Conservation (phyloP, 2,888 invertebrate genomes). For the Cryptocephalus primarius region DNA sequence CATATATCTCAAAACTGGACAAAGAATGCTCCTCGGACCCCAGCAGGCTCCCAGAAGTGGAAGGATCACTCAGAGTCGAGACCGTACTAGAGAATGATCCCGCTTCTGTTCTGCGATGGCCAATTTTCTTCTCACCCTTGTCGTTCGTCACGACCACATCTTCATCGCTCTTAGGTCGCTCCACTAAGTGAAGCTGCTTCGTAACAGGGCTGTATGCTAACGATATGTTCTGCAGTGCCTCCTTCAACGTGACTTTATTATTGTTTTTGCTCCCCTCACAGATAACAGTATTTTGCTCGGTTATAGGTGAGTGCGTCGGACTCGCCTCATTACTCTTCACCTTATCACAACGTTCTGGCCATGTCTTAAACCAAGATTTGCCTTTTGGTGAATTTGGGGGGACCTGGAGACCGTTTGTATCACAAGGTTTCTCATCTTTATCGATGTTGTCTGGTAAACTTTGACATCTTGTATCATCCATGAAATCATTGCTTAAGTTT, state of each 20-base stretch:
- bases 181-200: constrained; percentile 56
- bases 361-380: constrained; percentile 39
- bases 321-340: constrained; percentile 25
- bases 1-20: constrained; percentile 21
- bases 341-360: constrained; percentile 40
- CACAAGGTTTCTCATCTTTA: not conserved
- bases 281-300: constrained; percentile 19
- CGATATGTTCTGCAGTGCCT: constrained; percentile 62
- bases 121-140: constrained; percentile 19
- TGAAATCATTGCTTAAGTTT: too few species aligned
- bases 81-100: constrained; percentile 59
- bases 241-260: constrained; percentile 51
- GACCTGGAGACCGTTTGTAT: not conserved
- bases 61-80: constrained; percentile 60
- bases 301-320: constrained; percentile 12
- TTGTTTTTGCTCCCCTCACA: constrained; percentile 20
- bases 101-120: constrained; percentile 45
- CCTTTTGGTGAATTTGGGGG: not conserved
- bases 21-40: constrained; percentile 30
- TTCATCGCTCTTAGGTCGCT: constrained; percentile 27
- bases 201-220: constrained; percentile 65
- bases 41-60: constrained; percentile 46
- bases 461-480: not conserved
- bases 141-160: not conserved
- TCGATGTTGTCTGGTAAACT: not conserved